phyloP scores from a whole-genome alignment of 2,113 vertebrate species.

The Toxotes jaculatrix region DNA sequence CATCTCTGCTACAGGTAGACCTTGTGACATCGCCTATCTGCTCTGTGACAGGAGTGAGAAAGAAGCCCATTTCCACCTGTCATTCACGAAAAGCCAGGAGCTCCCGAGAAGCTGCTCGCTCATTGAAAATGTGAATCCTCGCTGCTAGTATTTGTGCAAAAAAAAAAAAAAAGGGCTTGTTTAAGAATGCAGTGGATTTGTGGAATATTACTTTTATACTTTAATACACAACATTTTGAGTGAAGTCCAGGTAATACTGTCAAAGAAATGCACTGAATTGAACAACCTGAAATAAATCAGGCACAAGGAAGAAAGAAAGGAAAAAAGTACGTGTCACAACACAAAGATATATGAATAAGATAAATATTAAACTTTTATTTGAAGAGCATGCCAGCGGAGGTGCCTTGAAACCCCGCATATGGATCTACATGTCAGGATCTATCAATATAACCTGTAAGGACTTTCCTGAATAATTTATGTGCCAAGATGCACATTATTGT shows the following conservation, averaged over 20 bases:
- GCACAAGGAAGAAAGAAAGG: neutral
- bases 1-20: constrained; percentile 29
- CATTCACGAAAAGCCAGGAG: constrained; percentile 57
- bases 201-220: neutral
- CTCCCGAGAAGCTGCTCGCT: neutral
- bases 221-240: neutral
- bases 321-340: neutral
- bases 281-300: neutral
- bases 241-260: neutral
- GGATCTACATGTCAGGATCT: neutral
- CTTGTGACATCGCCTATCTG: constrained; percentile 51
- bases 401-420: neutral
- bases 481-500: neutral
- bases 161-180: neutral
- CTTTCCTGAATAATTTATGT: neutral
- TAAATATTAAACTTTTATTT: neutral
- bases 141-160: neutral
- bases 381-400: neutral
- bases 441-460: neutral
- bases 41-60: constrained; percentile 54
- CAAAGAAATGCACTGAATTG: neutral
- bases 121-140: constrained; percentile 24
- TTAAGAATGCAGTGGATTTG: neutral
- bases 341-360: neutral
- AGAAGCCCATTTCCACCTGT: constrained; percentile 71